Base-by-base conservation (phyloP, 2,888 invertebrate genomes). In the Anticlea derivata region DNA sequence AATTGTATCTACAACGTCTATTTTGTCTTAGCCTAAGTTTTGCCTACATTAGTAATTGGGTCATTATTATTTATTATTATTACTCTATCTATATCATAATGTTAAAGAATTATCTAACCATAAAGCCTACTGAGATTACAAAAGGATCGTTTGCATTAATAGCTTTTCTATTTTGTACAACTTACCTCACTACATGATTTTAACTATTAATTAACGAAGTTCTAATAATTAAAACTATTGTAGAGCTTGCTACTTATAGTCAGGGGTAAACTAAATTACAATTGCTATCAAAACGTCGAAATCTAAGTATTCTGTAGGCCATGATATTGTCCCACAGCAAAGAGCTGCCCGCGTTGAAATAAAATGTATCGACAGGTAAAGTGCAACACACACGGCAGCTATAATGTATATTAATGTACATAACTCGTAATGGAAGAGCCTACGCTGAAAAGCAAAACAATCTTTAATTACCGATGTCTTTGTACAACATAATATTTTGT, bases 171-270 rank as follows among this genome's bases (percentile, higher is more conserved):
- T 70, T 73, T 30, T 75, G 61, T 63, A 69, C 74, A 75, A 66
- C 77, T 82, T 81, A 83, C 71, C 61, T 61, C 70, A 60, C 73
- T 81, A 81, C 41, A 41, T 24, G 27, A 69, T 69, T 72, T 72
- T 66, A 70, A 61, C 72, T 76, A 74, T 78, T 75, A 66, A 66
- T 68, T 75, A 80, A 78, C 68, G 65, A 63, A 71, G 72, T 58
- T 61, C 60, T 74, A 75, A 17, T 4, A 17, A 4, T 17, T 66
- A 68, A 72, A 73, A 54, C 63, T 17, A 17, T 3, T 17, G 17
- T 17, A 3, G 4, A 17, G 4, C n/a, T 17, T 17, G 2, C 17
- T 17, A 17, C 4, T 4, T 17, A 17, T 17, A 17, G 17, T 17
- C 2, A 7, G 2, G 12, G 0, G 7, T 24, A 35, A 44, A 50